Evolutionary conservation across 2,797 vertebrate species (phyloP), one percentile per base, ranked within the genome.

Genomic region (Spinibarbus caldwelli): DNA sequence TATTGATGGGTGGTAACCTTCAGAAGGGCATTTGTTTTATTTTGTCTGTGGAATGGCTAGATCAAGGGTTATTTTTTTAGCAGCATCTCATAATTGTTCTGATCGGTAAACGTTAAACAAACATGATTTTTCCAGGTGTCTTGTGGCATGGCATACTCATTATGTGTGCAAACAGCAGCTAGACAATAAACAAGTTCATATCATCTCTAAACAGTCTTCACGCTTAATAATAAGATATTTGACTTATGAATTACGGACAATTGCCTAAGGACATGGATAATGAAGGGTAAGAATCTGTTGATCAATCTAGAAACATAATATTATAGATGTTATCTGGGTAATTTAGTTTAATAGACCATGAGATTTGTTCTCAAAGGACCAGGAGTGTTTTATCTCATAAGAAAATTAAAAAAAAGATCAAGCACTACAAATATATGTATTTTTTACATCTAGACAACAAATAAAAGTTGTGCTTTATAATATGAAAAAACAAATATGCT

Each of bases 1-100:
- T 38, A 86, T 49, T 83, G 75, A 85, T 84, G 78, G 23, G 36
- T 11, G 47, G 59, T 85, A 84, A 87, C 83, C 80, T 88, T 85
- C 72, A 80, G 79, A 77, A 73, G 62, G 71, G n/a, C 59, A 52
- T 85, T 83, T 7, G 19, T 43, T 66, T 87, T 71, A 59, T 38
- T 29, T 52, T 21, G 23, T 36, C 47, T 45, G 47, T 59, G 29
- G 10, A 81, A 68, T 31, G 6, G 11, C 5, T 76, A 34, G 34
- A 38, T 68, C 45, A 29, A 19, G 47, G 71, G 15, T 54, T 83
- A 72, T 81, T 71, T 75, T 52, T 66, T 49, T 41, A n/a, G 36
- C 2, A 12, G 17, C 26, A 17, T 14, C 64, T 43, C 34, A 15
- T 70, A 78, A 59, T 43, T 84, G 17, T 84, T 78, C 26, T 45